Base-by-base conservation (phyloP, 2,888 invertebrate species). In the Ctenicera cuprea region DNA sequence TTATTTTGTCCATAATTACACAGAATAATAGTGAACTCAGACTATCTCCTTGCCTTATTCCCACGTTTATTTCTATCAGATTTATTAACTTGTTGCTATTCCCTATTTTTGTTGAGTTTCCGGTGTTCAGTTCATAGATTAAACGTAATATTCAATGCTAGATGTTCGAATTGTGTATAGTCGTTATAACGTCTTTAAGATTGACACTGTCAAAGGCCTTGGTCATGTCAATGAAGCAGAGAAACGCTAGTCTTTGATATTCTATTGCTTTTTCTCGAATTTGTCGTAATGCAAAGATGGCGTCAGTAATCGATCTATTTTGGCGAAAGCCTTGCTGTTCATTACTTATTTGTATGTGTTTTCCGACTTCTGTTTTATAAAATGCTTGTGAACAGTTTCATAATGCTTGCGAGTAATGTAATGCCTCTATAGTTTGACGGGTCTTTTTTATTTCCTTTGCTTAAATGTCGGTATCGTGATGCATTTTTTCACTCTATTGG, bases 291-390 rank as follows among this genome's bases (percentile, higher is more conserved):
- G 20, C n/a, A 48, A 48, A 48, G n/a, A 9, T 48, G 8, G 48
- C 48, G 16, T 48, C 48, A 12, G n/a, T 18, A 2, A 14, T 48
- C 8, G 16, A n/a, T n/a, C n/a, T n/a, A n/a, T n/a, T n/a, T n/a
- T n/a, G n/a, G n/a, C n/a, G n/a, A n/a, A n/a, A n/a, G 7, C 48
- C 48, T 14, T 48, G 48, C 20, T 48, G 48, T 48, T 48, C 48
- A 9, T 48, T 7, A 2, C 11, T 38, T 8, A 38, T 1, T 12
- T 9, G 38, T 38, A 38, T 38, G 9, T 38, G 9, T 9, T 38
- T 8, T 11, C 7, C 3, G 38, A 38, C 7, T 9, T 12, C 7
- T 9, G 9, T 38, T 9, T 9, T 9, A n/a, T 12, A 38, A 8
- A 38, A 38, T 38, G 3, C 38, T 11, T 38, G 12, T 9, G 12